Base-by-base conservation (phyloP, 1,140 invertebrate genomes). In the Galleria mellonella region DNA sequence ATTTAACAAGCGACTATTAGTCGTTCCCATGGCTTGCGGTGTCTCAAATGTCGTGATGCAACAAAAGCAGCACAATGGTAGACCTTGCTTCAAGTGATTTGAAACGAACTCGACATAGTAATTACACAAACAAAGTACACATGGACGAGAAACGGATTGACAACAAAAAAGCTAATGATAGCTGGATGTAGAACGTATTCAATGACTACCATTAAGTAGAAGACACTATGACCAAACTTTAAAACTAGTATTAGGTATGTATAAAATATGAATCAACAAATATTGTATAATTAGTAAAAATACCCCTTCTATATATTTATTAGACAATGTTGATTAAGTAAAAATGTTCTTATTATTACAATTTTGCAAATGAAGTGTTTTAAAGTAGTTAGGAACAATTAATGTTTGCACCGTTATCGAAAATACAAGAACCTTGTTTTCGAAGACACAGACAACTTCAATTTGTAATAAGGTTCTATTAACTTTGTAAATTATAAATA, bases 1-100 rank as follows among this genome's bases (percentile, higher is more conserved):
- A 74, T 69, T 55, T 65, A 70, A 72, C 66, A 56, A 71, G 63
- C 55, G 43, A 60, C 62, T 63, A 74, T 76, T 75, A 70, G 61
- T 61, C 47, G 44, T 47, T 69, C 62, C 58, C 55, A 54, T 52
- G 51, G 51, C 56, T 37, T 54, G 56, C 48, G 55, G 52, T 65
- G 51, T 53, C 51, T 53, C 60, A 53, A n/a, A 58, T 60, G 49
- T 64, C 55, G 66, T 82, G 72, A 75, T 65, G 67, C 65, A 70
- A 72, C 52, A 45, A 61, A 63, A 55, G 59, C 52, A 45, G 46
- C 61, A 76, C 72, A 76, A 82, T 68, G 46, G 56, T 58, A 61
- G 62, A 60, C 65, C 61, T 77, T 64, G 69, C 57, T 68, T 68
- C 33, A 15, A 64, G 53, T 69, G 57, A 59, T 53, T 63, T 54